Evolutionary conservation across 2,888 invertebrate genomes (phyloP).

Genomic region (Flexamia atlantica): DNA sequence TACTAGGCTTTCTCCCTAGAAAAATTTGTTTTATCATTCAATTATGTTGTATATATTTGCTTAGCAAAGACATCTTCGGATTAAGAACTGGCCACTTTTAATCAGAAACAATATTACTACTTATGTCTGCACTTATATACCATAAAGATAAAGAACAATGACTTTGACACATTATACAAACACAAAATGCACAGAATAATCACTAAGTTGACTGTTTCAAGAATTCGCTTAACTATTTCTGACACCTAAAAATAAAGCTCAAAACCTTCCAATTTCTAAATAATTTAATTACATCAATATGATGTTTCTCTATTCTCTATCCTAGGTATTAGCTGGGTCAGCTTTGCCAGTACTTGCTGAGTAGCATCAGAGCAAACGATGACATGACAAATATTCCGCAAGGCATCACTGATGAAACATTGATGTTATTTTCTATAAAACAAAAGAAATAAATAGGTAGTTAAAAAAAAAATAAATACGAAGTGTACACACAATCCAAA

Average conservation of each 20-base stretch:
- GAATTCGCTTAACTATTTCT: background rate
- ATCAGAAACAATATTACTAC: too few species aligned
- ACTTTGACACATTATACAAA: background rate
- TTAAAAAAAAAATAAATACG: too few species aligned
- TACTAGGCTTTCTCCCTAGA: too few species aligned
- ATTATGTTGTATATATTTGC: too few species aligned
- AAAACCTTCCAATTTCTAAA: background rate
- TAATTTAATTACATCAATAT: background rate
- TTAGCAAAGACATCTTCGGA: too few species aligned
- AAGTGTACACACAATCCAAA: too few species aligned
- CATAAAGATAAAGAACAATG: too few species aligned
- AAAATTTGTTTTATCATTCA: too few species aligned
- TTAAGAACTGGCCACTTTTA: too few species aligned
- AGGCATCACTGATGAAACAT: constrained; percentile 7
- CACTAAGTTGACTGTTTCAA: too few species aligned
- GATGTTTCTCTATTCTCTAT: background rate
- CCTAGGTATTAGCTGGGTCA: background rate
- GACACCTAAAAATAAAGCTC: constrained; percentile 1
- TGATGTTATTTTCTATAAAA: constrained; percentile 1
- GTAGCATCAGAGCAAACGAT: constrained; percentile 6
- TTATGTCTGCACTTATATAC: too few species aligned
- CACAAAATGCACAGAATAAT: background rate
- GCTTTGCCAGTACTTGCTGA: background rate
- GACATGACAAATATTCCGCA: constrained; percentile 18
- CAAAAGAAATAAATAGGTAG: too few species aligned